Conservation (phyloP, 1,140 invertebrate genomes). For the Saxidomus purpurata region DNA sequence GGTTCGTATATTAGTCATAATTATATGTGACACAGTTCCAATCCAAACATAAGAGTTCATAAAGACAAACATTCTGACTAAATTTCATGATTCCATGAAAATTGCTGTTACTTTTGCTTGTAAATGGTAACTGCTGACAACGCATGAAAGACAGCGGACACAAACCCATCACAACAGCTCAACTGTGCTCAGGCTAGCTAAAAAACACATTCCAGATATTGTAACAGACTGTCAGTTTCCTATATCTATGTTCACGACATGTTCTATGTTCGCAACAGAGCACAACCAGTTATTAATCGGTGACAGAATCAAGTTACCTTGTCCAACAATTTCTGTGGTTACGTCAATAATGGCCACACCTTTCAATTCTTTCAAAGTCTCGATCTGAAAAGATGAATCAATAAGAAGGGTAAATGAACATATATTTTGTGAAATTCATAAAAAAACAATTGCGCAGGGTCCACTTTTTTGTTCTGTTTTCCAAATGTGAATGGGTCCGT, state of each 20-base stretch:
- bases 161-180: too few relatives aligned
- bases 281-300: background rate
- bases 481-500: background rate
- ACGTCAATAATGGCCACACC: background rate
- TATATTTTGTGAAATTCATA: background rate
- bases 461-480: background rate
- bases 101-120: too few relatives aligned
- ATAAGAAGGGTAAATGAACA: too few relatives aligned
- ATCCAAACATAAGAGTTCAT: too few relatives aligned
- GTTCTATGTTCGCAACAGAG: background rate
- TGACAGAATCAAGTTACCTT: background rate
- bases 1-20: too few relatives aligned
- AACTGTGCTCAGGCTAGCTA: too few relatives aligned
- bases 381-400: background rate
- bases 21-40: too few relatives aligned
- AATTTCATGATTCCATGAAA: too few relatives aligned
- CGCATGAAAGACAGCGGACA: too few relatives aligned
- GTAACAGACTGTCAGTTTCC: background rate
- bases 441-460: background rate
- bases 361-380: background rate
- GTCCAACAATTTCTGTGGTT: background rate
- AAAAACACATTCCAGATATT: background rate
- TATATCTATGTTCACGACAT: too few relatives aligned
- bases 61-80: too few relatives aligned
- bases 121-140: too few relatives aligned